Evolutionary conservation across 2,888 invertebrate species (phyloP).

Genomic region (Noctuana brunneofusca): DNA sequence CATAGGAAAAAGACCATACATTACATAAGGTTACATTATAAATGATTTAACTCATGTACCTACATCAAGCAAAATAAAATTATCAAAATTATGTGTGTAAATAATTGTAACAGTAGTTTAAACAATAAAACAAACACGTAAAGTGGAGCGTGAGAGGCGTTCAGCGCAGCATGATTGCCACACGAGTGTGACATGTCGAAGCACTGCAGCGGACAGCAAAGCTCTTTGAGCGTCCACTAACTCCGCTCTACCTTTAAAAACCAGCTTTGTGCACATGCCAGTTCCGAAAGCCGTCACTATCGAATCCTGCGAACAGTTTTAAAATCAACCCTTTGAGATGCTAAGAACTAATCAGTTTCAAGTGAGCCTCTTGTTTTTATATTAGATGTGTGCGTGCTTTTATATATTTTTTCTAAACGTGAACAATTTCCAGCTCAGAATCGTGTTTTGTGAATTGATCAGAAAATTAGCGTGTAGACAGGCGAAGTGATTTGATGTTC

Average conservation of each 20-base stretch:
- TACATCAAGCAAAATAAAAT: too few species aligned
- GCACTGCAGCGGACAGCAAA: slow-evolving; percentile 65
- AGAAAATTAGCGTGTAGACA: slow-evolving; percentile 57
- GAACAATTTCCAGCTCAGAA: slow-evolving; percentile 34
- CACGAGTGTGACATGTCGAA: slow-evolving; percentile 45
- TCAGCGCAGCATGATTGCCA: slow-evolving; percentile 33
- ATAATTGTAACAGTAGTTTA: not conserved
- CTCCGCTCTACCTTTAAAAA: slow-evolving; percentile 48
- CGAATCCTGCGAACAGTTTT: slow-evolving; percentile 25
- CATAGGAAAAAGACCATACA: too few species aligned
- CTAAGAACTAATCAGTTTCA: not conserved
- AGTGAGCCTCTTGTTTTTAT: not conserved
- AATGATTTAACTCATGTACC: too few species aligned
- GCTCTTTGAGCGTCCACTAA: slow-evolving; percentile 62
- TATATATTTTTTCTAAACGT: not conserved
- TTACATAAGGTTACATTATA: too few species aligned
- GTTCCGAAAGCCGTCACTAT: slow-evolving; percentile 39
- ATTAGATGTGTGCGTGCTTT: not conserved
- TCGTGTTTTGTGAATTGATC: slow-evolving; percentile 68
- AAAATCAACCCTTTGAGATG: slow-evolving; percentile 3
- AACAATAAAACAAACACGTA: slow-evolving; percentile 9
- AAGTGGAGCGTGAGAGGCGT: not conserved
- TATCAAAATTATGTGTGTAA: slow-evolving; percentile 6
- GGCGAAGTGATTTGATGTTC: slow-evolving; percentile 45
- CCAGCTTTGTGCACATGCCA: slow-evolving; percentile 48